phyloP scores from a whole-genome alignment of 2,888 invertebrate genomes.

The Aspidiotus destructor region DNA sequence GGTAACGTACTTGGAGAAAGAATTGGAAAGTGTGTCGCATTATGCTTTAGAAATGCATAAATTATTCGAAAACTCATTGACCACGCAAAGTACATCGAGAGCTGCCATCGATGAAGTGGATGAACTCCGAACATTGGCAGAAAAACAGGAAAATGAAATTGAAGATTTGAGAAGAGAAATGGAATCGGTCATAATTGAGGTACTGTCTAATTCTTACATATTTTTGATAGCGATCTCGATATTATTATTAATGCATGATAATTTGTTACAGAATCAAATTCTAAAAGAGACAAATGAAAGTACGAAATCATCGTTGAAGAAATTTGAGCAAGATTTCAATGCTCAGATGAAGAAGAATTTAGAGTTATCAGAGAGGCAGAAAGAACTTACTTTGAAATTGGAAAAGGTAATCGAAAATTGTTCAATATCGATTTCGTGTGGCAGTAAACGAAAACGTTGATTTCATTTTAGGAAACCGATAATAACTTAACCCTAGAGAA shows the following conservation, averaged over 20 bases:
- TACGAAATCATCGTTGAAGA: conserved; percentile 11
- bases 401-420: conserved; percentile 35
- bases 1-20: conserved; percentile 56
- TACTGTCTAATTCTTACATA: neutral
- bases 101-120: conserved; percentile 20
- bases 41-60: conserved; percentile 64
- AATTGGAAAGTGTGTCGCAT: conserved; percentile 70
- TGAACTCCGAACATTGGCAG: conserved; percentile 45
- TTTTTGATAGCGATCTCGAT: neutral
- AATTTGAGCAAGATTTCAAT: conserved; percentile 49
- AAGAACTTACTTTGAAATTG: conserved; percentile 43
- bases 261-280: conserved; percentile 9
- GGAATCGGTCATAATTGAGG: conserved; percentile 7
- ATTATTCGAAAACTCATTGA: conserved; percentile 53
- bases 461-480: conserved; percentile 16
- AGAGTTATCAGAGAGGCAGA: conserved; percentile 53
- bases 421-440: neutral
- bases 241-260: conserved; percentile 43
- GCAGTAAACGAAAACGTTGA: neutral
- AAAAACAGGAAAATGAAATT: conserved; percentile 51
- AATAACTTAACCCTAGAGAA: neutral
- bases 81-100: conserved; percentile 7
- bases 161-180: conserved; percentile 23
- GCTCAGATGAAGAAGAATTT: conserved; percentile 56
- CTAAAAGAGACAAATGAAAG: conserved; percentile 12